A percentile compares a stretch with the other conserved stretches of the same genome.
phyloP scores from a whole-genome alignment of 2,113 vertebrate genomes.

The Myrmecophaga tridactyla region DNA sequence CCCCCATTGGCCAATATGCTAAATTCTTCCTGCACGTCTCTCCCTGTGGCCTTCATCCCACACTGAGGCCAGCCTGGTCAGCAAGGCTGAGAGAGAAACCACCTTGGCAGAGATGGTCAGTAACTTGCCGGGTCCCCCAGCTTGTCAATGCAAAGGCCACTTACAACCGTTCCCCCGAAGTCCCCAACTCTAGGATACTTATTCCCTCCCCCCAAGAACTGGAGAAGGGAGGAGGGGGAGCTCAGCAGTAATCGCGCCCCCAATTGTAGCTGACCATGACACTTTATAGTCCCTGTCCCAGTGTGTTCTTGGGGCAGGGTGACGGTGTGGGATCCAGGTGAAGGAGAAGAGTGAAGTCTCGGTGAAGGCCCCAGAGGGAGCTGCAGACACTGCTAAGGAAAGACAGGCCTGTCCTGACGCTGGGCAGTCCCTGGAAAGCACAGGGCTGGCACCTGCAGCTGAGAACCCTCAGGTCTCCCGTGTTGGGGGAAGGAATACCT shows the following conservation, averaged over 20 bases:
- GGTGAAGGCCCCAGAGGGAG: background rate
- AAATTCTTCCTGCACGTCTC: background rate
- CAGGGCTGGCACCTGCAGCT: background rate
- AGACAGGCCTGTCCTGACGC: background rate
- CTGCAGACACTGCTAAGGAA: background rate
- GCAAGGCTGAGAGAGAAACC: background rate
- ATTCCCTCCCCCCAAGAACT: fast-evolving
- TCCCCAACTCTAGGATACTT: background rate
- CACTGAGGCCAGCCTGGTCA: background rate
- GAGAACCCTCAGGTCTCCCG: background rate
- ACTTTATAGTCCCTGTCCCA: background rate
- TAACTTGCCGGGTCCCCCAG: background rate
- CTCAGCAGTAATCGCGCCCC: background rate
- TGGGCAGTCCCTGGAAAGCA: background rate
- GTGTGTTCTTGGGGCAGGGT: background rate
- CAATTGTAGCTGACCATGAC: fast-evolving
- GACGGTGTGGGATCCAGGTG: background rate
- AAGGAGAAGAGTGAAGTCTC: background rate
- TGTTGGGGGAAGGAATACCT: no score
- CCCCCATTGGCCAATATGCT: no score
- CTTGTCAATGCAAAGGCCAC: background rate
- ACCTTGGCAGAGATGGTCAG: background rate
- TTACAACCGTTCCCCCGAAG: background rate
- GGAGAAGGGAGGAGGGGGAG: fast-evolving
- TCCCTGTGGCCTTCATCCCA: background rate